Evolutionary conservation across 2,888 invertebrate genomes (phyloP).

Genomic region (Oeneis ivallda): DNA sequence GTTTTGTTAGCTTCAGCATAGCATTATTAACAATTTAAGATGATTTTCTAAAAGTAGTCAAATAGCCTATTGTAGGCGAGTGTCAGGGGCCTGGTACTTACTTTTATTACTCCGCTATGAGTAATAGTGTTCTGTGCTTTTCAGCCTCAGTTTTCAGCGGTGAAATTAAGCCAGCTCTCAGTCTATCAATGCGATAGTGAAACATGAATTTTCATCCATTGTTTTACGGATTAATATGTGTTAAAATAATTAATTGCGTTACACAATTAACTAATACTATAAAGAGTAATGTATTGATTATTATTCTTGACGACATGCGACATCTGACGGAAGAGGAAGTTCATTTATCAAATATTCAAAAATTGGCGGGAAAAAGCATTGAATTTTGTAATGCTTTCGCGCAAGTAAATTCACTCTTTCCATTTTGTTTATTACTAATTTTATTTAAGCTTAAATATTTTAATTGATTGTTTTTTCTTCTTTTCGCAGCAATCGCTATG

Average conservation of each 20-base stretch:
- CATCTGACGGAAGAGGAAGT: conserved; percentile 83
- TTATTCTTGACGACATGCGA: conserved; percentile 89
- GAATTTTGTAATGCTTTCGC: conserved; percentile 88
- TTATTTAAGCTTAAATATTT: neutral
- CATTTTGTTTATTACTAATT: neutral
- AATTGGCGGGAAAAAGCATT: conserved; percentile 84
- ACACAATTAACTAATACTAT: conserved; percentile 5
- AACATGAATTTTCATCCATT: conserved; percentile 15
- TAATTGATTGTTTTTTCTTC: neutral
- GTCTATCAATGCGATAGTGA: neutral
- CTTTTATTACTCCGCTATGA: too few species aligned
- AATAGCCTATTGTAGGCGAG: too few species aligned
- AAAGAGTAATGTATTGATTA: conserved; percentile 58
- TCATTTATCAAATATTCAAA: conserved; percentile 89
- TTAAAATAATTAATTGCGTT: neutral
- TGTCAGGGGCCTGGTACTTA: too few species aligned
- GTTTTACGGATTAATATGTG: conserved; percentile 15
- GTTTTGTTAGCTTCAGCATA: too few species aligned
- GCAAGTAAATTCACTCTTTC: conserved; percentile 82
- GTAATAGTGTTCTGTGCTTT: too few species aligned
- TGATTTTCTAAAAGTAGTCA: too few species aligned
- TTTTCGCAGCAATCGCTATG: conserved; percentile 90
- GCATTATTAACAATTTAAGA: too few species aligned
- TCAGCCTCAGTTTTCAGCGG: too few species aligned
- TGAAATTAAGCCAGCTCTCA: too few species aligned